Percentiles rank a stretch among this genome's conserved stretches.
Evolutionary conservation across 2,113 vertebrate genomes (phyloP).

Genomic region (Anguilla rostrata): DNA sequence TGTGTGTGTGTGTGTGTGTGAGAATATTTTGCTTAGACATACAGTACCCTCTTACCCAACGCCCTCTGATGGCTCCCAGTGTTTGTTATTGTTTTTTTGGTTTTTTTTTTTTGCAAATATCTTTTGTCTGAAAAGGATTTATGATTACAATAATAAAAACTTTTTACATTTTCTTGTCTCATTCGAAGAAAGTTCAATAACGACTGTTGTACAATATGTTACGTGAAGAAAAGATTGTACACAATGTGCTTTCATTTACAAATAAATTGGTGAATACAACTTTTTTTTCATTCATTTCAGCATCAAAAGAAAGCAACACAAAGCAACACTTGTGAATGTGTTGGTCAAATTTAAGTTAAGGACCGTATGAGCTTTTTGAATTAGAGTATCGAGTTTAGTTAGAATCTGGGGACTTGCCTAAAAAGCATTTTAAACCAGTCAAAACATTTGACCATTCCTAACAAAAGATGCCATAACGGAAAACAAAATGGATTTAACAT

Average conservation of each 20-base stretch:
- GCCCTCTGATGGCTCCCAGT: conserved; percentile 15
- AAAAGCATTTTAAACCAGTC: no score
- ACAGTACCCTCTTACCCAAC: not conserved
- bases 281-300: not conserved
- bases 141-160: conserved; percentile 16
- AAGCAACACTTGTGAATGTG: no score
- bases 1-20: not conserved
- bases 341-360: no score
- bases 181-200: conserved; percentile 11
- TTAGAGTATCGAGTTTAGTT: no score
- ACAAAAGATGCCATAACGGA: no score
- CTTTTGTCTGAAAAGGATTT: conserved; percentile 20
- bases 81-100: not conserved
- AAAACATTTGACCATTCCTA: no score
- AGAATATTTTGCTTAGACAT: not conserved
- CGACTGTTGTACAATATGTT: not conserved
- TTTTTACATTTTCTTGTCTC: conserved; percentile 19
- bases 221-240: not conserved
- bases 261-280: not conserved
- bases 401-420: no score
- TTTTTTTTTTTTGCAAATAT: conserved; percentile 2
- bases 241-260: not conserved
- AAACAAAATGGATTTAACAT: no score
- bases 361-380: no score
- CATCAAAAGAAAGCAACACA: no score